Percentiles rank a stretch among this genome's conserved stretches.
These are phyloP conservation scores for Eristalis tenax DNA, from an alignment of 2,888 invertebrate genomes.

Conservation along the genomic window DNA sequence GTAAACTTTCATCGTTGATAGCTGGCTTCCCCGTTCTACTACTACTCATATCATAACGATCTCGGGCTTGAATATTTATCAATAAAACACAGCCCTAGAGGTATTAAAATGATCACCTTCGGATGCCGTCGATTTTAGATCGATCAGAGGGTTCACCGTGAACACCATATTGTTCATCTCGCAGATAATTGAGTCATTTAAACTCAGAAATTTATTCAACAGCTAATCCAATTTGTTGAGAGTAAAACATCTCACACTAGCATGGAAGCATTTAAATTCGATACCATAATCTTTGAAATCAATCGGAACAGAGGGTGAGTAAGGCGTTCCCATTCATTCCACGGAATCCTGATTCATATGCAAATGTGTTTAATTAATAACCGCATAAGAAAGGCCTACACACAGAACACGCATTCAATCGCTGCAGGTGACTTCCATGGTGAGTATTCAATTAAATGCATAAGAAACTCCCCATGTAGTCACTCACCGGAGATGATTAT, in stretches of 20 bases:
- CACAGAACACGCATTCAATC: conserved; percentile 35
- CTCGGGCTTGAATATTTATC: conserved; percentile 20
- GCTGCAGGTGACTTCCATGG: conserved; percentile 60
- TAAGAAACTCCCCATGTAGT: conserved; percentile 45
- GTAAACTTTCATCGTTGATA: conserved; percentile 21
- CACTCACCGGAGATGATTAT: conserved; percentile 51
- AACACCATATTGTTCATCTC: not conserved
- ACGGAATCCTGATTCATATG: conserved; percentile 54
- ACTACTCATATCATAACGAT: conserved; percentile 40
- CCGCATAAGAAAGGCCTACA: conserved; percentile 16
- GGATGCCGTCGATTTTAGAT: conserved; percentile 47
- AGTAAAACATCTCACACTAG: conserved; percentile 22
- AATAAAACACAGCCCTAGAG: conserved; percentile 54
- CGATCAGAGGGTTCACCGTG: conserved; percentile 13
- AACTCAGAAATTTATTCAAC: conserved; percentile 15
- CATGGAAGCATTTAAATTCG: conserved; percentile 58
- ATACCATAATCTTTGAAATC: conserved; percentile 58
- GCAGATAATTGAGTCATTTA: conserved; percentile 58
- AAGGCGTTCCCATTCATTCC: conserved; percentile 11
- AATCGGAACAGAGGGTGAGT: conserved; percentile 11
- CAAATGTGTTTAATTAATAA: conserved; percentile 62
- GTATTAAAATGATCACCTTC: conserved; percentile 64
- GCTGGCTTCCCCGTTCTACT: conserved; percentile 44
- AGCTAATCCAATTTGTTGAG: conserved; percentile 26
- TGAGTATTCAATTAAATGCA: conserved; percentile 67